These are phyloP conservation scores for Psilopogon haemacephalus DNA, from an alignment of 2,113 vertebrate species.

Conservation along the genomic window DNA sequence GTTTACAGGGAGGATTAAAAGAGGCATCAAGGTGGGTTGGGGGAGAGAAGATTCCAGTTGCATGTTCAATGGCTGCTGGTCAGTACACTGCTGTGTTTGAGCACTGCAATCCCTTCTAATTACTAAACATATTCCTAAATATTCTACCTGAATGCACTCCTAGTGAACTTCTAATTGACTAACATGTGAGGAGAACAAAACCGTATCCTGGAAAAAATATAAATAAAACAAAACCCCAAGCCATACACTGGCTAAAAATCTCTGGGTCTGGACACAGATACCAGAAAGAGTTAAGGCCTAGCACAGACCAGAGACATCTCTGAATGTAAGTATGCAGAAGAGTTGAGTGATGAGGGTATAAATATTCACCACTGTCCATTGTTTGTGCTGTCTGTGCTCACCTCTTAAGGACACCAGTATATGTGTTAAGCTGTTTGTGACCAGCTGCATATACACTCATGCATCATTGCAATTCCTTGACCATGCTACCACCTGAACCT, in stretches of 20 bases:
- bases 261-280: neutral
- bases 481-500: neutral
- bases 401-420: neutral
- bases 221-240: neutral
- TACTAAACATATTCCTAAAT: neutral
- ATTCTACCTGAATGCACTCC: neutral
- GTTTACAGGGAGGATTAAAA: neutral
- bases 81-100: neutral
- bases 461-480: neutral
- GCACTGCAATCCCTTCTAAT: neutral
- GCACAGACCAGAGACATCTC: neutral
- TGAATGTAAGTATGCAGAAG: rapidly evolving
- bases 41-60: neutral
- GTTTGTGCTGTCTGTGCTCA: neutral
- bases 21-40: neutral
- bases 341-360: neutral
- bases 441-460: neutral
- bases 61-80: neutral
- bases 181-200: neutral
- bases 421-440: neutral
- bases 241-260: neutral
- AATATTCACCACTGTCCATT: neutral
- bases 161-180: neutral
- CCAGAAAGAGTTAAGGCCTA: neutral
- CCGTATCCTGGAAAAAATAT: rapidly evolving